A percentile compares a stretch with the other conserved stretches of the same genome.
These are phyloP conservation scores for Chaetodon trifasciatus DNA, from an alignment of 2,797 vertebrate genomes.

Conservation along the genomic window DNA sequence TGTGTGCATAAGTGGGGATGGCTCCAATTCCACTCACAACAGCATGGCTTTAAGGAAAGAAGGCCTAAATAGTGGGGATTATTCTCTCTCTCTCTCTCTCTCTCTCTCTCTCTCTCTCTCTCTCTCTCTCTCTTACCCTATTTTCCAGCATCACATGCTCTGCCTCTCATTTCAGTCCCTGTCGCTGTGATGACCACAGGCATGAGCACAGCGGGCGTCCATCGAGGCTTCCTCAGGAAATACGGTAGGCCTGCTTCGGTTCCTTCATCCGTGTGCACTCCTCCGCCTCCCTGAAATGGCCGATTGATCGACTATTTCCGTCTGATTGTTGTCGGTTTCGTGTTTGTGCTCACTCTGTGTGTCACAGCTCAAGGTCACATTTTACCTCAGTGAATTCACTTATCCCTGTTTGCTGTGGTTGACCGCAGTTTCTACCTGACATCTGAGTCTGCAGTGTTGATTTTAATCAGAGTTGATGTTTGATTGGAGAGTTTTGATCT, in stretches of 20 bases:
- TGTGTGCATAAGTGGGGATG: slow-evolving; percentile 36
- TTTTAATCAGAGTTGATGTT: neutral
- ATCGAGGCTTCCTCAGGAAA: slow-evolving; percentile 88
- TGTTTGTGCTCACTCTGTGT: neutral
- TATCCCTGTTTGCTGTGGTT: neutral
- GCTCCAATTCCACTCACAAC: slow-evolving; percentile 62
- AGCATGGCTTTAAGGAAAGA: slow-evolving; percentile 59
- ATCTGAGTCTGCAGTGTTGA: neutral
- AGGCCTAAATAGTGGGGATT: slow-evolving; percentile 81
- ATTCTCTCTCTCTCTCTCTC: slow-evolving; percentile 48
- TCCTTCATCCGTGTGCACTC: neutral
- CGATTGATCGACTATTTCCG: neutral
- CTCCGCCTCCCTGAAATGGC: neutral
- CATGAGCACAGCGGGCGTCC: slow-evolving; percentile 84
- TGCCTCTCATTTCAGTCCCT: slow-evolving; percentile 54
- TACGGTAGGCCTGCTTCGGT: slow-evolving; percentile 81
- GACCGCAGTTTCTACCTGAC: neutral
- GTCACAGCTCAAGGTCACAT: neutral
- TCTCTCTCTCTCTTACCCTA: slow-evolving; percentile 55
- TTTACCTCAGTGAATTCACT: neutral
- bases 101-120: slow-evolving; percentile 36
- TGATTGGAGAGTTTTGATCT: neutral
- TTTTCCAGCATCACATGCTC: slow-evolving; percentile 62
- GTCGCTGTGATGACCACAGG: slow-evolving; percentile 65
- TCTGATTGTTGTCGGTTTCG: neutral